These are phyloP conservation scores for Willowsia nigromaculata DNA, from an alignment of 2,888 invertebrate species.

Conservation along the genomic window DNA sequence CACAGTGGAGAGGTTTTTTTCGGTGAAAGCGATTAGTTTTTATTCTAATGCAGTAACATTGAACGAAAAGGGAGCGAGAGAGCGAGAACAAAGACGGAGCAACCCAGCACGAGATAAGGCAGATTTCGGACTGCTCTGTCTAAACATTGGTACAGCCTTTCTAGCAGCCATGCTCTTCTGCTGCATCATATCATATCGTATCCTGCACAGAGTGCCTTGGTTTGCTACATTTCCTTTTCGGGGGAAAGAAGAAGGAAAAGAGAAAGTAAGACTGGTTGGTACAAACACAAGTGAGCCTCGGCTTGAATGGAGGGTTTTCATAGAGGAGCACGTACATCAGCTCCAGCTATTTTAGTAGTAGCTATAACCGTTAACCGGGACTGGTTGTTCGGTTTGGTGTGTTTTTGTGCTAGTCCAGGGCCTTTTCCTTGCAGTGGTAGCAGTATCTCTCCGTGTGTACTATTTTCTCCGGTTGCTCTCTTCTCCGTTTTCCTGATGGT, in stretches of 20 bases:
- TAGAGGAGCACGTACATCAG: constrained; percentile 3
- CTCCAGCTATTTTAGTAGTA: background rate
- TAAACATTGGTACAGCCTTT: constrained; percentile 43
- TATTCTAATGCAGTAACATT: background rate
- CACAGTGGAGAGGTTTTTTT: background rate
- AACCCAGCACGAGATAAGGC: constrained; percentile 69
- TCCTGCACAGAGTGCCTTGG: background rate
- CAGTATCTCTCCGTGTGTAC: background rate
- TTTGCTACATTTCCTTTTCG: constrained; percentile 22
- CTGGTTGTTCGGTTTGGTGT: background rate
- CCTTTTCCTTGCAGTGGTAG: constrained; percentile 13
- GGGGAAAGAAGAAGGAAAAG: background rate
- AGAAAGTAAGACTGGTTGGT: constrained; percentile 11
- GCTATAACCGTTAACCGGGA: constrained; percentile 4
- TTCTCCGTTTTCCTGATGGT: background rate
- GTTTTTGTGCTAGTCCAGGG: background rate
- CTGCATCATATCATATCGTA: background rate
- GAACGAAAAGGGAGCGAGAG: constrained; percentile 8
- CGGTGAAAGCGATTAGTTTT: constrained; percentile 33
- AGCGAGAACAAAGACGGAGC: constrained; percentile 40
- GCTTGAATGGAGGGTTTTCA: constrained; percentile 9
- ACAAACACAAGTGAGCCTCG: constrained; percentile 16
- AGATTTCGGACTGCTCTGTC: constrained; percentile 64
- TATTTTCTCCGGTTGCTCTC: constrained; percentile 44
- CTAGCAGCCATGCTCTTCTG: background rate